A percentile compares a stretch with the other conserved stretches of the same genome.
These are phyloP conservation scores for Heliornis fulica DNA, from an alignment of 2,113 vertebrate species.

Conservation along the genomic window DNA sequence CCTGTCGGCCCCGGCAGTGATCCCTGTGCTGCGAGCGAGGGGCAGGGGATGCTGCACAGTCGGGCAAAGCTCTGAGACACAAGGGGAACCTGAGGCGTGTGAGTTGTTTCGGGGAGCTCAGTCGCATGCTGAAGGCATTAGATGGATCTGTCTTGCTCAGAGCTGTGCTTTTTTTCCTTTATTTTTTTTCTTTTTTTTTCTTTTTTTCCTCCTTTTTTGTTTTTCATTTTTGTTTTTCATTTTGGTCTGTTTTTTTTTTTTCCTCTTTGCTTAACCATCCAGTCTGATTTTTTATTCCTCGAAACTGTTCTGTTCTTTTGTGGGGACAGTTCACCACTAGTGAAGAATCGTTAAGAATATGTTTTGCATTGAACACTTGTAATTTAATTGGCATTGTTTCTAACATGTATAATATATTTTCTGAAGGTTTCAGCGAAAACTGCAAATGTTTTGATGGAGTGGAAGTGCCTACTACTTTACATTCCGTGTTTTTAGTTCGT, in stretches of 20 bases:
- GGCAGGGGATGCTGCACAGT: background rate
- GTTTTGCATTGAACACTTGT: background rate
- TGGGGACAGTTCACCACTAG: background rate
- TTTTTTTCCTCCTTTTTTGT: too few species aligned
- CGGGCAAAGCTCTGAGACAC: background rate
- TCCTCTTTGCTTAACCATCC: background rate
- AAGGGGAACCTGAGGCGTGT: accelerated
- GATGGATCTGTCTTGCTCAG: background rate
- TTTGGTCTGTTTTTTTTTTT: too few species aligned
- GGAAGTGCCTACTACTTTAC: background rate
- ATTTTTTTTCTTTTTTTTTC: too few species aligned
- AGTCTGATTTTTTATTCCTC: background rate
- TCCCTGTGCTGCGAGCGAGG: background rate
- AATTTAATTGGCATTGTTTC: background rate
- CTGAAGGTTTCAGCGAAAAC: background rate
- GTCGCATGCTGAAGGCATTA: accelerated
- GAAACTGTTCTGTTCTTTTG: background rate
- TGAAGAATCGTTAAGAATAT: background rate
- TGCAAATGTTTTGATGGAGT: background rate
- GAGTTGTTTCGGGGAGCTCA: background rate
- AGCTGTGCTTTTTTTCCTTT: background rate
- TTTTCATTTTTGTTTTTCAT: background rate
- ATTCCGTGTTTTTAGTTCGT: background rate
- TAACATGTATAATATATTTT: background rate
- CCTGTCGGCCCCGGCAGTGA: background rate